Evolutionary conservation across 2,113 vertebrate species (phyloP), one percentile per base, ranked within the genome.

Genomic region (Cranoglanis bouderius): DNA sequence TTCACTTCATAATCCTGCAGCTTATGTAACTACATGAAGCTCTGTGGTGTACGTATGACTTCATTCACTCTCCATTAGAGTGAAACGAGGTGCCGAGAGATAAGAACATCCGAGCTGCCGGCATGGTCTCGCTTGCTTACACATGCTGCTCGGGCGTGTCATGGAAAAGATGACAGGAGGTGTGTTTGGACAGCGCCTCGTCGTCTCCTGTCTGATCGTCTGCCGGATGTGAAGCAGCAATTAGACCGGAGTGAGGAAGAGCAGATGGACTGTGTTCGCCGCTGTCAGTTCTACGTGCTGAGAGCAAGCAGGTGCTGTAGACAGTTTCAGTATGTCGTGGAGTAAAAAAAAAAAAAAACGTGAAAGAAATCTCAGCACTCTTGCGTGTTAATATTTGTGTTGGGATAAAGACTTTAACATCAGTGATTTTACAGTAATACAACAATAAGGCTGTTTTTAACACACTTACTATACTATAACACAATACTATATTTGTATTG

Each of bases 201-300:
- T 19, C 57, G 57, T 63, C 85, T 87, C 75, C 86, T 87, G 74
- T 67, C 75, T 65, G 38, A 78, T 77, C 43, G 29, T 65, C 43
- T 12, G 19, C 75, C 35, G 86, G 43, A 65, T 6, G 59, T 81
- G n/a, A 38, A 81, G 75, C 40, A 51, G 85, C 75, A 87, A 78
- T 81, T 87, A 63, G 75, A 65, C 9, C 10, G 9, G 9, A 63
- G 85, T 35, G 55, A 78, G 85, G 75, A 87, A 24, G 59, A 87
- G 86, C 86, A 87, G 85, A 87, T 87, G 86, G 86, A 81, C 75
- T 43, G 7, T 77, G 72, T 59, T 29, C 8, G 18, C 35, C 1
- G 70, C 53, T 86, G 85, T 86, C 85, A 80, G 40, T 43, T 70
- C n/a, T 46, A 65, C 38, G 9, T 87, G 55, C 32, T 70, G 43